Base-by-base conservation (phyloP, 1,140 invertebrate genomes). In the Pseudomyrmex sp. region DNA sequence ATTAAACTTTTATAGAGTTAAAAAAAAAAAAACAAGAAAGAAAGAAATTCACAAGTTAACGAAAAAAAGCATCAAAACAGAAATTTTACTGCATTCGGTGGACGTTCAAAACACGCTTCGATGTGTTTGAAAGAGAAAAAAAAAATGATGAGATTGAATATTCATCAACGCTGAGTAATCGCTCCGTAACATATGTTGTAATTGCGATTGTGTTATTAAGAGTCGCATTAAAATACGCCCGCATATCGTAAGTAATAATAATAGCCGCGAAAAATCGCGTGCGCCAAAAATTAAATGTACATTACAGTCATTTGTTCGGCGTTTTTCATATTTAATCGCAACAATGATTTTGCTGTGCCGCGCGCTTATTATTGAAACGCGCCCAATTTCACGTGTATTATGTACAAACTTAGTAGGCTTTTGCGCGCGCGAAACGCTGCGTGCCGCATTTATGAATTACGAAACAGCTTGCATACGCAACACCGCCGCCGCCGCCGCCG, bases 371-470 rank as follows among this genome's bases (percentile, higher is more conserved):
- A 69, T 69, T 26, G 65, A 79, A 79, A 69, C 52, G 44, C 15
- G 5, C 35, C 18, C 65, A 59, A 79, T 79, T 79, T 77, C 26
- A 13, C 10, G 65, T 50, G 15, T 18, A 26, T 69, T 79, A 79
- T 58, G 63, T 4, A 58, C 46, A 52, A 70, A 69, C 35, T 70
- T 59, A 10, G 52, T 58, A 46, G 59, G 76, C 46, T 52, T 75
- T 74, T n/a, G 63, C 62, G 35, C 46, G 18, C 35, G 35, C 35
- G 35, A 35, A 35, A 69, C 35, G 62, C 20, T 52, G 68, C 59
- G 77, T 50, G 44, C 23, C 44, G 61, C 58, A 65, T 74, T 86
- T 50, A 85, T 87, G 82, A 87, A 87, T 87, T 85, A 79, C 70
- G 63, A 75, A 87, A 76, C 50, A 69, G 7, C 18, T 63, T 44